Evolutionary conservation across 1,140 invertebrate genomes (phyloP).

Genomic region (Lepidotrigona ventralis): DNA sequence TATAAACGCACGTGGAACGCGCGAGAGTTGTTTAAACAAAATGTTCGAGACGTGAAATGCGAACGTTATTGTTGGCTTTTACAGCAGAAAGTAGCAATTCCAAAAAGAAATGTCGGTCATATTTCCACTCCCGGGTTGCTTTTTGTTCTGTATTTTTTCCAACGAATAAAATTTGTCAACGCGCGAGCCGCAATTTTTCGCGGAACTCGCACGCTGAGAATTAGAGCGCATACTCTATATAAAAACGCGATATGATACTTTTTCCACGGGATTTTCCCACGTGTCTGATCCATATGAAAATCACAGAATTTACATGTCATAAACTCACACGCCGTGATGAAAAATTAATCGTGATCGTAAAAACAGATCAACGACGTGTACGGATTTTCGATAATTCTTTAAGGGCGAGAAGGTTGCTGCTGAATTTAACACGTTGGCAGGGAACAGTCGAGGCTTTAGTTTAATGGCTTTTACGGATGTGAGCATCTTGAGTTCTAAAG

Average conservation of each 20-base stretch:
- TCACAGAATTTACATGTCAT: no score
- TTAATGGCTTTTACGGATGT: neutral
- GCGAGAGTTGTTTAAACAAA: neutral
- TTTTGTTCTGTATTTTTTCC: neutral
- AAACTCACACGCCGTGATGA: no score
- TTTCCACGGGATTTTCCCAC: neutral
- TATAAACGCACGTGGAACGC: no score
- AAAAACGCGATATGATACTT: no score
- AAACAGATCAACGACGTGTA: neutral
- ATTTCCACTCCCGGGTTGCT: neutral
- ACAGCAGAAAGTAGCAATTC: neutral
- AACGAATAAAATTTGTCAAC: no score
- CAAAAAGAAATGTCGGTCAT: neutral
- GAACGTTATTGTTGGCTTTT: neutral
- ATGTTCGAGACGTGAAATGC: neutral
- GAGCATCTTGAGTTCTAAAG: slow-evolving; percentile 8
- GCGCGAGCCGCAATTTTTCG: no score
- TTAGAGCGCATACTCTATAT: no score
- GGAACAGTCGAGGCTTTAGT: neutral
- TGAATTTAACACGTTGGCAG: neutral
- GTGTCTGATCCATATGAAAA: neutral
- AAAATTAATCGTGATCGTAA: neutral
- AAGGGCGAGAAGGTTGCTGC: neutral
- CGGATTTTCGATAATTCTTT: neutral
- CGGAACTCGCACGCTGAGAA: no score